Base-by-base conservation (phyloP, 1,140 invertebrate species). In the Rhynchophorus ferrugineus region DNA sequence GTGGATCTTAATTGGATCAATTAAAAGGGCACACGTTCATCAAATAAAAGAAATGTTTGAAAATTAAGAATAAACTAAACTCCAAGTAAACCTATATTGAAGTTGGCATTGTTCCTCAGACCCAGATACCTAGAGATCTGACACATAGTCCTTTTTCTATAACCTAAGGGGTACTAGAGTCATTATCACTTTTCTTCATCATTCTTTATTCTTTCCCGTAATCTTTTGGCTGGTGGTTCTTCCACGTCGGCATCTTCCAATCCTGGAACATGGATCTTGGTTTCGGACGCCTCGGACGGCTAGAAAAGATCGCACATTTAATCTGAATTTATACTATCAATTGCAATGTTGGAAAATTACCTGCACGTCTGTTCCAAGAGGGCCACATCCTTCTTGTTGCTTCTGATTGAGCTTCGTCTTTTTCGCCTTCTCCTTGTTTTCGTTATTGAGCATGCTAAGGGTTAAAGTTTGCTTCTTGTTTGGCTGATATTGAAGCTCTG, bases 261-360 rank as follows among this genome's bases (percentile, higher is more conserved):
- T 7, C 81, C 81, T 33, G 83, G 83, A 49, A 85, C 71, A 66
- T 83, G 80, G 58, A 85, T 85, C 68, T 83, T 81, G 13, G 83
- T 85, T 57, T 85, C 83, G 1, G 83, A 84, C 17, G 83, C 83
- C 73, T 84, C 82, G n/a, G 82, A 82, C 29, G 83, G 83, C 83
- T 85, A 72, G 6, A 55, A 54, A 49, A 53, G n/a, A n/a, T n/a
- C n/a, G n/a, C n/a, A n/a, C n/a, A n/a, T n/a, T n/a, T n/a, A n/a
- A n/a, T n/a, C n/a, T n/a, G n/a, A n/a, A n/a, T n/a, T n/a, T n/a
- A n/a, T n/a, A n/a, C n/a, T n/a, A n/a, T n/a, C n/a, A n/a, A n/a
- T n/a, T n/a, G n/a, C n/a, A n/a, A n/a, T n/a, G n/a, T n/a, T n/a
- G n/a, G n/a, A 29, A 35, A 65, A 71, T 72, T 68, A 81, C 79